phyloP scores from a whole-genome alignment of 1,140 invertebrate genomes.

The Drosophila navojoa region DNA sequence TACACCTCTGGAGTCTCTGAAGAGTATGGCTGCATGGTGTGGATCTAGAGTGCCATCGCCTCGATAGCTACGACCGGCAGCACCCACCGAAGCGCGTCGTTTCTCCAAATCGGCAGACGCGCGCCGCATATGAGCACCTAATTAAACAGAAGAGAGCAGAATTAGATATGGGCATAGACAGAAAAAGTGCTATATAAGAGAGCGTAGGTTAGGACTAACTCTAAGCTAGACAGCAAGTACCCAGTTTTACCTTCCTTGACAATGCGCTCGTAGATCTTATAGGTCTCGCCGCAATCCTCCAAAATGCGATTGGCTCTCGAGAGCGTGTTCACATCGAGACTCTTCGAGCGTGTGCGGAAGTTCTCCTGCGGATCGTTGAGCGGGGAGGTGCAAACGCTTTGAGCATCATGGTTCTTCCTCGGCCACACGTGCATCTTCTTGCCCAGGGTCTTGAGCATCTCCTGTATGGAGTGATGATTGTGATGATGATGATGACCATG shows the following conservation, averaged over 20 bases:
- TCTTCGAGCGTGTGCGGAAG: constrained; percentile 90
- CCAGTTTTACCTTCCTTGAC: constrained; percentile 89
- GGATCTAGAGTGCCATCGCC: constrained; percentile 88
- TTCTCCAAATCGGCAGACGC: constrained; percentile 90
- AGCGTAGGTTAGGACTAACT: constrained; percentile 1
- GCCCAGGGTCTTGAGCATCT: constrained; percentile 89
- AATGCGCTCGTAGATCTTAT: constrained; percentile 92
- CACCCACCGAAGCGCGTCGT: constrained; percentile 89
- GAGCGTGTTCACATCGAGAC: constrained; percentile 88
- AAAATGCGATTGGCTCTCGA: constrained; percentile 84
- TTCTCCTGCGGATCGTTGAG: constrained; percentile 86
- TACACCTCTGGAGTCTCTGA: constrained; percentile 94
- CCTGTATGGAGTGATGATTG: constrained; percentile 89
- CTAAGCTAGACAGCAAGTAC: constrained; percentile 67
- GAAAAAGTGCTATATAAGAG: neutral
- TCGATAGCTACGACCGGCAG: constrained; percentile 84
- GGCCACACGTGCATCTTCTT: constrained; percentile 88
- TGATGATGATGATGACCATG: constrained; percentile 55
- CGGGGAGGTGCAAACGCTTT: constrained; percentile 83
- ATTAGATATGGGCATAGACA: neutral
- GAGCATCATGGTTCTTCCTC: constrained; percentile 85
- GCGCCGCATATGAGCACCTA: constrained; percentile 89
- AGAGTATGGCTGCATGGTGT: constrained; percentile 93
- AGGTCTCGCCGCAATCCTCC: constrained; percentile 91
- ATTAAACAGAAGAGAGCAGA: neutral